Base-by-base conservation (phyloP, 2,888 invertebrate genomes). In the Tribolium freemani region DNA sequence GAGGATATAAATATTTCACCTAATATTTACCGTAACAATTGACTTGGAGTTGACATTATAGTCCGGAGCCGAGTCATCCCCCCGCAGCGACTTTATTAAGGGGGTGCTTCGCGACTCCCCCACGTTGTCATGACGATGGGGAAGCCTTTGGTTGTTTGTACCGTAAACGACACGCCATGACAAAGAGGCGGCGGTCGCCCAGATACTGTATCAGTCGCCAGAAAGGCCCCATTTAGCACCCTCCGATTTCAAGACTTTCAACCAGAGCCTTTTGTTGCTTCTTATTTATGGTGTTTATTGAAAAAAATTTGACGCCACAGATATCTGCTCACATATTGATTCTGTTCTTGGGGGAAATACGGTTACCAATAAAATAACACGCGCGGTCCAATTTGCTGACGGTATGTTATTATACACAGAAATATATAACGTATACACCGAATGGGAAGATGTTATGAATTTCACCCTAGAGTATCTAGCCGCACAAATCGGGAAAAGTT, bases 11-110 rank as follows among this genome's bases (percentile, higher is more conserved):
- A 77, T 76, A 76, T 75, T 76, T 76, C 72, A 76, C 76, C 71
- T 74, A 77, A 79, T 81, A 79, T 80, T 81, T 80, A 79, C 80
- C 71, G 79, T 77, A 80, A 77, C 81, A 78, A 78, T 78, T 78
- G 80, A 79, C 77, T 80, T 76, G 75, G 71, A 78, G 79, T 81
- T 81, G 80, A 82, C 80, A 79, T 77, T 78, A 79, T 77, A 80
- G 75, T 73, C 58, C 10, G 60, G 48, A 69, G 67, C 30, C 79
- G 73, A 76, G 70, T 70, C 72, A 30, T 75, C 70, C 77, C 76
- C 74, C 77, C 73, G 76, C 77, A 76, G 77, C 79, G 76, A 80
- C 79, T 81, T 81, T 81, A 82, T 82, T 82, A 81, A 82, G 81
- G 82, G 79, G 80, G 70, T 72, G 75, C 74, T 67, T 31, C 26